Evolutionary conservation across 2,797 vertebrate genomes (phyloP).

Genomic region (Ispidina lecontei): DNA sequence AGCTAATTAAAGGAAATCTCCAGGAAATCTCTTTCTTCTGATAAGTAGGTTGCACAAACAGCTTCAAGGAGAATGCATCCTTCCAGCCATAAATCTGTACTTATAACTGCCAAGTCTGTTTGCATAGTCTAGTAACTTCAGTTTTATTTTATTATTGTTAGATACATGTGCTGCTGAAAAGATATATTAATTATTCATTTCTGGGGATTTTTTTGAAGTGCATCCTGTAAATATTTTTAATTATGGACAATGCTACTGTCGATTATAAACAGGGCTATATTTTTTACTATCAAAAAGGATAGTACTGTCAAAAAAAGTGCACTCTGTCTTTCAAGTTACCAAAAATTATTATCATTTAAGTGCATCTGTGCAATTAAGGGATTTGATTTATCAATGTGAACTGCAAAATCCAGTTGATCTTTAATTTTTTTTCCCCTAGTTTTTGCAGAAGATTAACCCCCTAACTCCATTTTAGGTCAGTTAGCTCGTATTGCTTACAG

Average conservation of each 20-base stretch:
- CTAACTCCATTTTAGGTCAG: background rate
- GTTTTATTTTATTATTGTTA: background rate
- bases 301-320: background rate
- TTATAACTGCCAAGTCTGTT: background rate
- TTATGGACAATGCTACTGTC: background rate
- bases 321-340: background rate
- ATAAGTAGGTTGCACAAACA: slow-evolving; percentile 60
- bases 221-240: background rate
- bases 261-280: background rate
- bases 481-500: background rate
- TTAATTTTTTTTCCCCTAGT: background rate
- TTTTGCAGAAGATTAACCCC: background rate
- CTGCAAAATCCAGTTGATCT: background rate
- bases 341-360: background rate
- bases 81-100: slow-evolving; percentile 29
- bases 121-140: background rate
- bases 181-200: background rate
- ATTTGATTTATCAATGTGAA: background rate
- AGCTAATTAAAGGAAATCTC: slow-evolving; percentile 60
- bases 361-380: background rate
- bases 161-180: background rate
- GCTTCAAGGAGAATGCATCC: slow-evolving; percentile 57
- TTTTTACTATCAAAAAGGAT: background rate
- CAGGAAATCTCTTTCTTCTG: slow-evolving; percentile 52
- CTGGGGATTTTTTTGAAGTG: background rate